Base-by-base conservation (phyloP, 2,888 invertebrate genomes). In the Panopea generosa region DNA sequence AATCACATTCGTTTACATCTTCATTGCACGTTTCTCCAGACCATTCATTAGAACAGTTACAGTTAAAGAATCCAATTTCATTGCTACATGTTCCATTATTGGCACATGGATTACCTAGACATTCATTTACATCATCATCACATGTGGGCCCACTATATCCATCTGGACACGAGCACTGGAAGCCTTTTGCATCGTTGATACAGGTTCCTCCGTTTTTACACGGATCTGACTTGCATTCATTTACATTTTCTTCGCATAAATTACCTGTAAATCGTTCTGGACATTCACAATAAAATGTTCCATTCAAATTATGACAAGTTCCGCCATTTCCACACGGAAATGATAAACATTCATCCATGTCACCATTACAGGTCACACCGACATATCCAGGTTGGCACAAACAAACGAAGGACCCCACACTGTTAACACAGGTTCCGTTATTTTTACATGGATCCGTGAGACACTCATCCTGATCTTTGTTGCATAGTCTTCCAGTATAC, bases 381-480 rank as follows among this genome's bases (percentile, higher is more conserved):
- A 61, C 62, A 56, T 53, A 85, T 0, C 82, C 79, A 9, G 22
- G 7, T 1, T 59, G 40, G 66, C 87, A 87, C 1, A 62, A 40
- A 63, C 87, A 87, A 2, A 20, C 61, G 43, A 79, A 88, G 11
- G 60, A 53, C n/a, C 72, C 77, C 7, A 76, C 49, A 7, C 53
- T 53, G 55, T 84, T 74, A 22, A 65, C 16, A 69, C 86, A 86
- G 0, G 79, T 76, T 2, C 75, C 81, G 1, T 69, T 77, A 62
- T 82, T 70, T 2, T 22, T 9, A 53, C 86, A 86, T 7, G 83
- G 83, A 16, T 57, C 24, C 9, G 45, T 45, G 18, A 49, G 7
- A 55, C 86, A 84, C 49, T 80, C 78, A 49, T 84, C 61, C 0
- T 75, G 49, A 29, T 83, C 69, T 7, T 65, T 47, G 24, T 77